Base-by-base conservation (phyloP, 92 coral and sea anemone species). In the Montipora capitata region DNA sequence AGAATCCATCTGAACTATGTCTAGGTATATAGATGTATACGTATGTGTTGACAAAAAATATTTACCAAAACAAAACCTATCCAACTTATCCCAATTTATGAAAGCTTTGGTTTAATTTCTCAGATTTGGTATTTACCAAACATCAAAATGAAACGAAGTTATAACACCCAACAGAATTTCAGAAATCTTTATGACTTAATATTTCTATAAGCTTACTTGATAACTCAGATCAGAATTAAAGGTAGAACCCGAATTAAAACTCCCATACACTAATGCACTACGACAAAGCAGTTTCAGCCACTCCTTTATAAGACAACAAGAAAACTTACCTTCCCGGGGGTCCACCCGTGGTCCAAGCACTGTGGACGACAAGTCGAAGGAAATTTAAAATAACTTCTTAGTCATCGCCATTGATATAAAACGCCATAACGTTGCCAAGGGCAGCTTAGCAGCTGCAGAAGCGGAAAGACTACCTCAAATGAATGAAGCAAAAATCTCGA, bases 251-350 rank as follows among this genome's bases (percentile, higher is more conserved):
- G 66, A 68, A 67, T 27, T 41, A 49, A 14, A 51, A 14, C 16
- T 14, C 65, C 12, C 39, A 57, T 16, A 35, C 43, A 38, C 68
- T 0, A 56, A 15, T 14, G 2, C 35, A 4, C 40, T 49, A 39
- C 14, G 0, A 5, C 56, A 35, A 68, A 38, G 12, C 15, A 15
- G 27, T 79, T 64, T n/a, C 62, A 20, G 27, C 67, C 14, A 9
- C 44, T 13, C 8, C 51, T 52, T 38, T 10, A 39, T 39, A 39
- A 39, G 38, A 54, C 18, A 68, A 10, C 2, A 68, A 51, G 52
- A 57, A 43, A 40, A 63, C 44, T 77, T 82, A 95, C 98, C 98
- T 95, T 85, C 98, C 98, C 62, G 98, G 98, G 38, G 98, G 98
- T 61, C 96, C 98, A 39, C 90, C 88, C 51, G 90, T 64, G 70